Conservation (phyloP, 2,888 invertebrate species). For the Didymodactylos carnosus region DNA sequence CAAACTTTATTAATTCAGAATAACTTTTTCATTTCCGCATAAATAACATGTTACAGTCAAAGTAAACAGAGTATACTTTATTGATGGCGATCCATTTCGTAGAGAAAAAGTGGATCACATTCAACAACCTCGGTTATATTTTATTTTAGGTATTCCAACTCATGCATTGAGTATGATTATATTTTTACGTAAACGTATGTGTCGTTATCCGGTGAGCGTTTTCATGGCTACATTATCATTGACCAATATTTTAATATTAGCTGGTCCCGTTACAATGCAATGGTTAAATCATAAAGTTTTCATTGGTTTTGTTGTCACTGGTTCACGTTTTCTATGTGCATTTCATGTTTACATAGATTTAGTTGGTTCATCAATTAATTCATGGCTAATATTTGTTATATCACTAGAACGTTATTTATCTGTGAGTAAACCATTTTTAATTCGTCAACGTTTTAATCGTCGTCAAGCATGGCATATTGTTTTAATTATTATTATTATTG, state of each 20-base stretch:
- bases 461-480: neutral
- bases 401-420: neutral
- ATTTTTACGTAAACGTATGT: neutral
- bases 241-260: neutral
- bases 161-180: neutral
- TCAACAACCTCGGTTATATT: too few species aligned
- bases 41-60: too few species aligned
- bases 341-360: neutral
- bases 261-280: neutral
- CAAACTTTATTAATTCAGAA: too few species aligned
- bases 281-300: neutral
- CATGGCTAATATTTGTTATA: neutral
- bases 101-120: too few species aligned
- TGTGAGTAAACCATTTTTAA: neutral
- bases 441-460: neutral
- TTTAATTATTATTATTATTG: neutral
- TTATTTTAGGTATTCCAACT: neutral
- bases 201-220: neutral
- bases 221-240: neutral
- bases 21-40: too few species aligned
- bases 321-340: neutral
- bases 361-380: neutral
- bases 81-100: too few species aligned
- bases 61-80: too few species aligned
- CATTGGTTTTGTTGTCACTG: neutral